Conservation (phyloP, 1,140 invertebrate genomes). For the Orchestia grillus region DNA sequence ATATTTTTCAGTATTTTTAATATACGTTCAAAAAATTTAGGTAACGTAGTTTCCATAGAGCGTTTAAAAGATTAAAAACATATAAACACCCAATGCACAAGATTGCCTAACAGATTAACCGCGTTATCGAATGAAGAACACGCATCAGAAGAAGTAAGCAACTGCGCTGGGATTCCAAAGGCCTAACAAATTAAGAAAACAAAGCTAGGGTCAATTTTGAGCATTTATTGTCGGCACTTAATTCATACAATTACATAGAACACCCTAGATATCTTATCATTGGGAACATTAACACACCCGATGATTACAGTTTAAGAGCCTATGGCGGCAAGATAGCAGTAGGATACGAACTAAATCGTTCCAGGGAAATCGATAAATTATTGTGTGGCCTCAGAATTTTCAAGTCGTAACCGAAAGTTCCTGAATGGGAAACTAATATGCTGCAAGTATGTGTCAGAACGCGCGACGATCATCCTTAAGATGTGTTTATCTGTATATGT, state of each 20-base stretch:
- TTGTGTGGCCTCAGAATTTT: not conserved
- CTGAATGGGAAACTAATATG: not conserved
- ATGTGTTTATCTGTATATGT: constrained; percentile 2
- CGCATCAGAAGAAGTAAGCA: too few species aligned
- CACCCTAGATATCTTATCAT: not conserved
- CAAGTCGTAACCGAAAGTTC: not conserved
- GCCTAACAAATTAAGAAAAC: not conserved
- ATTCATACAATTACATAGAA: not conserved
- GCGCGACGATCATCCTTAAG: not conserved
- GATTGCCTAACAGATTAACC: too few species aligned
- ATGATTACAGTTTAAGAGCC: not conserved
- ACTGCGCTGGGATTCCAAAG: not conserved
- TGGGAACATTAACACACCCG: not conserved
- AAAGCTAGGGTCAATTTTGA: not conserved
- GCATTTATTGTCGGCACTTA: not conserved
- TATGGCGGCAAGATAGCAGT: not conserved
- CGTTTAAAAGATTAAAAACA: too few species aligned
- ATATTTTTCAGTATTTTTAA: too few species aligned
- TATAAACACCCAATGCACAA: too few species aligned
- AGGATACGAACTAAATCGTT: not conserved
- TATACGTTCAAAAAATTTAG: too few species aligned
- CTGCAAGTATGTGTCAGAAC: not conserved
- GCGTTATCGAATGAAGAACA: too few species aligned
- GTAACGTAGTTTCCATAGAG: too few species aligned
- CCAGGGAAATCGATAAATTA: not conserved